Evolutionary conservation across 2,113 vertebrate genomes (phyloP).

Genomic region (Psettodes erumei): DNA sequence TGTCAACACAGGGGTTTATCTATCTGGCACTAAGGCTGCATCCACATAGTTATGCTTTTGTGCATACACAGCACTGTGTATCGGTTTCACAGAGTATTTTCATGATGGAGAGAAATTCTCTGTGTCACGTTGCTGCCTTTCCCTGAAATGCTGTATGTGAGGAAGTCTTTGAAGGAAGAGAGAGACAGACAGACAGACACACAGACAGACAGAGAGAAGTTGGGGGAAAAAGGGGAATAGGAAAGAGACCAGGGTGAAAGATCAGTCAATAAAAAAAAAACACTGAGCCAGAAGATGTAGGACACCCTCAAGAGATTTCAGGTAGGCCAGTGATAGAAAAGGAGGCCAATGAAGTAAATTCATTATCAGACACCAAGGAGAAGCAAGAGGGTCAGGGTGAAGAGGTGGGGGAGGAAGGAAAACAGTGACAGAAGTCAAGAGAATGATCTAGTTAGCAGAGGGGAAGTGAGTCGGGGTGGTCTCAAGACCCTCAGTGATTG

Average conservation of each 20-base stretch:
- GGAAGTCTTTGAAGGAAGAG: conserved; percentile 14
- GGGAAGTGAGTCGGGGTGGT: conserved; percentile 34
- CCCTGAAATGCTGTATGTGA: conserved; percentile 13
- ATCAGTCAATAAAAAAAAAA: conserved; percentile 60
- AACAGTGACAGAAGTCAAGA: conserved; percentile 41
- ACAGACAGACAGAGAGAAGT: neutral
- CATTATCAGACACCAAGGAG: conserved; percentile 58
- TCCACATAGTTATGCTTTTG: conserved; percentile 14
- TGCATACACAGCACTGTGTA: conserved; percentile 4
- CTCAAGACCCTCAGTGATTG: conserved; percentile 2
- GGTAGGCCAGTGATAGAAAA: conserved; percentile 53
- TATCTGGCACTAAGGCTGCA: conserved; percentile 2
- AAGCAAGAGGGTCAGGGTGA: conserved; percentile 34
- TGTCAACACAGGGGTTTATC: conserved; percentile 26
- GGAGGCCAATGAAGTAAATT: conserved; percentile 56
- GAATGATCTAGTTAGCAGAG: conserved; percentile 38
- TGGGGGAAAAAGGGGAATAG: neutral
- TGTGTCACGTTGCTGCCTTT: conserved; percentile 10
- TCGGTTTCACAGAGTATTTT: conserved; percentile 20
- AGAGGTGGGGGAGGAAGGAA: neutral
- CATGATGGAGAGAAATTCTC: conserved; percentile 29
- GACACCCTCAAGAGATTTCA: conserved; percentile 52
- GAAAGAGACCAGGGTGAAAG: conserved; percentile 36
- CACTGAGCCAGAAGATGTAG: conserved; percentile 43
- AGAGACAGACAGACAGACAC: neutral